Percentiles rank a stretch among this genome's conserved stretches.
Conservation (phyloP, 23 tunicate genomes). For the Ascidia mentula region DNA sequence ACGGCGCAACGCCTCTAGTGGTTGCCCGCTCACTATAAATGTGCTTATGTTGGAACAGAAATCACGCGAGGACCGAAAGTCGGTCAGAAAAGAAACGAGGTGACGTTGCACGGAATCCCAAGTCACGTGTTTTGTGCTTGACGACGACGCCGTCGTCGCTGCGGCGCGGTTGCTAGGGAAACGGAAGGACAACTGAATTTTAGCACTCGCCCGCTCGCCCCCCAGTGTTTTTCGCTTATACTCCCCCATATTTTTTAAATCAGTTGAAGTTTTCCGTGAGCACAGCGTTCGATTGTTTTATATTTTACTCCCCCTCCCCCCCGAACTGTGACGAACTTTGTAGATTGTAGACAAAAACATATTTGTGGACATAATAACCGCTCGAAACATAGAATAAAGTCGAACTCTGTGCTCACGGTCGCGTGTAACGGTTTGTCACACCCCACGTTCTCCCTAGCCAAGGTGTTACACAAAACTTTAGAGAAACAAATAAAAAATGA, state of each 20-base stretch:
- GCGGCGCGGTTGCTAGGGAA: constrained; percentile 9
- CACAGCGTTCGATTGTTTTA: no score
- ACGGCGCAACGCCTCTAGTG: no score
- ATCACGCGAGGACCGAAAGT: constrained; percentile 6
- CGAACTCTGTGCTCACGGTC: no score
- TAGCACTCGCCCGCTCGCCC: not conserved
- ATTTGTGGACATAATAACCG: no score
- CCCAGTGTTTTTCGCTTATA: not conserved
- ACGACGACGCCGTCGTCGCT: constrained; percentile 4
- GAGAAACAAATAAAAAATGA: not conserved
- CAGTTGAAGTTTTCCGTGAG: not conserved
- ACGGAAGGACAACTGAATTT: not conserved
- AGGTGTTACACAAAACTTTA: not conserved
- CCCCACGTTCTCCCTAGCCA: no score
- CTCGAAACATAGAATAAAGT: no score
- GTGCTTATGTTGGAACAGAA: constrained; percentile 12
- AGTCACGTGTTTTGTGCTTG: constrained; percentile 6
- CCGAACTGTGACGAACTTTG: no score
- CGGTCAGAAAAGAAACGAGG: not conserved
- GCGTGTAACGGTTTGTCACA: no score
- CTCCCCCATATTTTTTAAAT: not conserved
- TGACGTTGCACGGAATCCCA: not conserved
- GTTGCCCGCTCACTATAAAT: not conserved
- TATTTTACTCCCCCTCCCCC: no score
- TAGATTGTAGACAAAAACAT: no score